Conservation (phyloP, 2,888 invertebrate species). For the Drosophila buzzatii region DNA sequence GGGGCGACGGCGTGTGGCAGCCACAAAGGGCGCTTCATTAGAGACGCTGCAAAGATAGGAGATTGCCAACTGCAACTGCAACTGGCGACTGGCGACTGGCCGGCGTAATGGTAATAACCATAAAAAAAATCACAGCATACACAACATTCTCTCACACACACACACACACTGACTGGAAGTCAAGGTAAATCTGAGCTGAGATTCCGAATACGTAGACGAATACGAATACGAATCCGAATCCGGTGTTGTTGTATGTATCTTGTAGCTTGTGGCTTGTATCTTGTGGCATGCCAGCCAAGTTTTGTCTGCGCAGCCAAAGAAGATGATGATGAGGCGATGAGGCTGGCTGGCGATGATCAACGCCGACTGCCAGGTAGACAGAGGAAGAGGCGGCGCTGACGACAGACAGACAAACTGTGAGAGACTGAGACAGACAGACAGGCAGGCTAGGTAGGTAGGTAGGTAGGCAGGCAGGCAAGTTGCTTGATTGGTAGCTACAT, state of each 20-base stretch:
- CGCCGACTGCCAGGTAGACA: constrained; percentile 59
- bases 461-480: constrained; percentile 44
- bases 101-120: constrained; percentile 64
- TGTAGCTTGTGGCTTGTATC: constrained; percentile 44
- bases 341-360: constrained; percentile 50
- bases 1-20: constrained; percentile 12
- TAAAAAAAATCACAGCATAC: constrained; percentile 41
- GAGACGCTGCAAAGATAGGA: constrained; percentile 24
- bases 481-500: constrained; percentile 46
- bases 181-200: constrained; percentile 61
- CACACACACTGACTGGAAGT: constrained; percentile 17
- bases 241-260: constrained; percentile 56
- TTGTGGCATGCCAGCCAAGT: constrained; percentile 57
- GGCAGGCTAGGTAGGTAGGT: constrained; percentile 17
- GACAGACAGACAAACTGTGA: constrained; percentile 18
- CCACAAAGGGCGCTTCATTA: constrained; percentile 60
- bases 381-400: constrained; percentile 42
- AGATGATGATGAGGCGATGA: constrained; percentile 35
- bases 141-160: constrained; percentile 56
- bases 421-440: constrained; percentile 3
- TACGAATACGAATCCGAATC: constrained; percentile 60
- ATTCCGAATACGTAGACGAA: constrained; percentile 58
- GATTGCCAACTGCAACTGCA: constrained; percentile 14
- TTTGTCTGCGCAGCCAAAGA: constrained; percentile 45
- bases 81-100: constrained; percentile 37